These are phyloP conservation scores for Kradibia gibbosae DNA, from an alignment of 1,140 invertebrate genomes.

Conservation along the genomic window DNA sequence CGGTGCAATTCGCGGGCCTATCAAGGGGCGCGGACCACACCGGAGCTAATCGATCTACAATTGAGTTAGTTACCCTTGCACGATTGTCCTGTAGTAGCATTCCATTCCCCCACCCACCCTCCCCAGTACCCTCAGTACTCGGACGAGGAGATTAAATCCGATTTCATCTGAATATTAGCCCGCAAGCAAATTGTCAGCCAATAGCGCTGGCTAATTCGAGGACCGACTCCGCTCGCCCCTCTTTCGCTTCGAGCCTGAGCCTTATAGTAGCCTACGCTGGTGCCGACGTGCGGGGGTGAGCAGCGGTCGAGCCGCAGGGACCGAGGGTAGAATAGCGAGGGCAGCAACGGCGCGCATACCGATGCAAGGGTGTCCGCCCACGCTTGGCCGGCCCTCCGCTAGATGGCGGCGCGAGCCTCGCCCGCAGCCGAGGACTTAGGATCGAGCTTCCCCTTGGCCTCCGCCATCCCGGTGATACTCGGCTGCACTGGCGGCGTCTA, in stretches of 20 bases:
- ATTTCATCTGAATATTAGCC: too few species aligned
- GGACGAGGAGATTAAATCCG: too few species aligned
- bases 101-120: too few species aligned
- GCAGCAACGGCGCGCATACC: not conserved
- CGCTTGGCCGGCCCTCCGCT: not conserved
- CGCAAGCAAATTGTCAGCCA: too few species aligned
- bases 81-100: too few species aligned
- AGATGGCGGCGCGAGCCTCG: constrained; percentile 31
- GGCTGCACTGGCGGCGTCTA: not conserved
- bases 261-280: too few species aligned
- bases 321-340: not conserved
- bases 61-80: not conserved
- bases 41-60: not conserved
- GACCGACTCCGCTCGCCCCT: too few species aligned
- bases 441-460: not conserved
- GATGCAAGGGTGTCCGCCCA: not conserved
- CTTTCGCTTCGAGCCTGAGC: too few species aligned
- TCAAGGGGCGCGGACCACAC: not conserved
- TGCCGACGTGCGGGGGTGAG: not conserved
- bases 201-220: too few species aligned
- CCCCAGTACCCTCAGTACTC: too few species aligned
- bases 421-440: not conserved
- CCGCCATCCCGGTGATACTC: not conserved
- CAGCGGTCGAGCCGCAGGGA: not conserved
- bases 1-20: not conserved